These are phyloP conservation scores for Vimba vimba DNA, from an alignment of 2,113 vertebrate species.

Conservation along the genomic window DNA sequence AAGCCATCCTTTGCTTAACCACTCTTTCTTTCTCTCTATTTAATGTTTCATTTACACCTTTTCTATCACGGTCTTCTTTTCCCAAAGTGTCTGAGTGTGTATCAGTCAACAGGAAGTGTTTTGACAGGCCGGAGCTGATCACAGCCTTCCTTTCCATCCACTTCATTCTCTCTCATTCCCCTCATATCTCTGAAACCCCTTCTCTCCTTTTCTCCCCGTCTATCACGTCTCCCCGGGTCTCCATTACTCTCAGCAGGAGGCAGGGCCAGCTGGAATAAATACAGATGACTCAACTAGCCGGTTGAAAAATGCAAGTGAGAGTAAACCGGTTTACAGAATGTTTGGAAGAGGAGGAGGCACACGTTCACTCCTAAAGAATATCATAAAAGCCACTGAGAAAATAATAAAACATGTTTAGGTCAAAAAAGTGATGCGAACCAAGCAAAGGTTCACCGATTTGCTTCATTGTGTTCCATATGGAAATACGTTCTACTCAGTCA, in stretches of 20 bases:
- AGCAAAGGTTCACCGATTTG: not conserved
- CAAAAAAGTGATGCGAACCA: not conserved
- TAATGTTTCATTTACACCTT: not conserved
- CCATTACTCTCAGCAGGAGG: constrained; percentile 15
- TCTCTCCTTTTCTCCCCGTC: constrained; percentile 8
- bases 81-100: not conserved
- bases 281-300: constrained; percentile 37
- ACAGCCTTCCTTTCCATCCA: constrained; percentile 14
- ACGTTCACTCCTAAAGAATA: not conserved
- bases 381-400: not conserved
- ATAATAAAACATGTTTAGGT: not conserved
- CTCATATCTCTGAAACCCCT: not conserved
- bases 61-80: not conserved
- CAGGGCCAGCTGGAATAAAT: constrained; percentile 30
- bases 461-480: not conserved
- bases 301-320: constrained; percentile 34
- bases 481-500: not conserved
- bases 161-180: constrained; percentile 23
- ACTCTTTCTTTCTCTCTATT: not conserved
- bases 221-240: constrained; percentile 7
- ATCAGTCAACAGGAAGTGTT: constrained; percentile 41
- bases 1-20: not conserved
- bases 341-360: not conserved
- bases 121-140: constrained; percentile 28
- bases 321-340: constrained; percentile 13